Evolutionary conservation across 2,888 invertebrate species (phyloP).

Genomic region (Pollenia amentaria): DNA sequence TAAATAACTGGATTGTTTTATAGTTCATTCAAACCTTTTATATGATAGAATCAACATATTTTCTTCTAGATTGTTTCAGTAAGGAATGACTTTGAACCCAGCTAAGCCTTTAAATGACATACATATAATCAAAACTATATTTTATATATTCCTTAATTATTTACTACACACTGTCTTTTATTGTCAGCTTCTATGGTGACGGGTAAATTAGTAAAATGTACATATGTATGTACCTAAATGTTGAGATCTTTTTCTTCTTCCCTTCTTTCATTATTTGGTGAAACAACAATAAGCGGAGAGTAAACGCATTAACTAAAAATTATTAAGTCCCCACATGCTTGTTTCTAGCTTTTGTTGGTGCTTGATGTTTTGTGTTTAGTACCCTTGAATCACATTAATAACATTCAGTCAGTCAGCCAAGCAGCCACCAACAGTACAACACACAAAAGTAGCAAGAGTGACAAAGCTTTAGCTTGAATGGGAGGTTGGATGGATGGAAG

Average conservation of each 20-base stretch:
- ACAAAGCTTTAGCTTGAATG: slow-evolving; percentile 38
- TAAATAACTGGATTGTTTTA: too few relatives aligned
- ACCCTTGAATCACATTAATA: slow-evolving; percentile 67
- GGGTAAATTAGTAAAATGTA: slow-evolving; percentile 24
- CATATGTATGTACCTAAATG: not conserved
- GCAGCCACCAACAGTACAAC: slow-evolving; percentile 9
- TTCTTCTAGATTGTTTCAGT: too few relatives aligned
- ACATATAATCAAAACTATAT: not conserved
- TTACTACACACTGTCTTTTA: slow-evolving; percentile 2
- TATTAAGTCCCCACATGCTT: slow-evolving; percentile 52
- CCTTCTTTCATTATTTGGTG: slow-evolving; percentile 3
- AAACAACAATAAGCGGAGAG: slow-evolving; percentile 27
- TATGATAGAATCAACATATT: too few relatives aligned
- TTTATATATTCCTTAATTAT: not conserved
- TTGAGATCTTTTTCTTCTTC: not conserved
- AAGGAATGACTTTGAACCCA: too few relatives aligned
- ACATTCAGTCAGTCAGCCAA: slow-evolving; percentile 44
- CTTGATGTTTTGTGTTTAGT: slow-evolving; percentile 27
- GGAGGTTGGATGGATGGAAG: not conserved
- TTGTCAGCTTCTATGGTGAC: slow-evolving; percentile 27
- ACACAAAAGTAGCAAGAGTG: slow-evolving; percentile 3
- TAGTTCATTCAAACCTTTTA: too few relatives aligned
- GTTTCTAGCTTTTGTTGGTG: slow-evolving; percentile 41
- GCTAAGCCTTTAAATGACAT: too few relatives aligned
- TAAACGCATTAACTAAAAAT: slow-evolving; percentile 60